Evolutionary conservation across 30 jellyfish, hydroid and myxozoan species (phyloP).

Genomic region (Morbakka virulenta): DNA sequence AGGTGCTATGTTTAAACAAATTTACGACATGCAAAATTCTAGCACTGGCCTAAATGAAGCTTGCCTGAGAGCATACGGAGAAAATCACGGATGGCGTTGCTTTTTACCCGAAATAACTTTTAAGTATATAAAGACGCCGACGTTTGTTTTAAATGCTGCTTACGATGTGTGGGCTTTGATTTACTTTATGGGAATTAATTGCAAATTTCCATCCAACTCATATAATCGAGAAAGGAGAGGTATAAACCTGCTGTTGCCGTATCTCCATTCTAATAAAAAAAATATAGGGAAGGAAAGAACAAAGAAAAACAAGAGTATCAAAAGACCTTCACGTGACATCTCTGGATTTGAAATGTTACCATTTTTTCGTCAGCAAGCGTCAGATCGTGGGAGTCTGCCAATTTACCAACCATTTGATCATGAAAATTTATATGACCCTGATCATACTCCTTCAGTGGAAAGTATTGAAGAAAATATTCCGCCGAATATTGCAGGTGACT

Average conservation of each 20-base stretch:
- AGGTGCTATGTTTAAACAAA: slow-evolving; percentile 71
- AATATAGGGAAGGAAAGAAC: too few species aligned
- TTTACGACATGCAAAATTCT: slow-evolving; percentile 93
- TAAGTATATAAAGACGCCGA: slow-evolving; percentile 86
- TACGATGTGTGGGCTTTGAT: slow-evolving; percentile 99
- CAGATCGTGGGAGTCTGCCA: not conserved
- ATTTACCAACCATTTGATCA: not conserved
- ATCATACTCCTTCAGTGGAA: too few species aligned
- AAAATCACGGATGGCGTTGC: slow-evolving; percentile 86
- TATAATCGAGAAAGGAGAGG: slow-evolving; percentile 1
- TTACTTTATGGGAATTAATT: slow-evolving; percentile 87
- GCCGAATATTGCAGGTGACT: too few species aligned
- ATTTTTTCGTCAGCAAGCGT: slow-evolving; percentile 49
- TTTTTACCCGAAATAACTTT: slow-evolving; percentile 86
- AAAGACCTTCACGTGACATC: slow-evolving; percentile 60
- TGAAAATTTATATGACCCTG: not conserved
- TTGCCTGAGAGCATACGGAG: slow-evolving; percentile 75
- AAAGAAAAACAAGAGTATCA: not conserved
- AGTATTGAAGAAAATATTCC: too few species aligned
- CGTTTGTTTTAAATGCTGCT: slow-evolving; percentile 87
- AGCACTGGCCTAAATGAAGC: slow-evolving; percentile 81
- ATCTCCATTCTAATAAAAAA: not conserved
- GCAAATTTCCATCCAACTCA: slow-evolving; percentile 83
- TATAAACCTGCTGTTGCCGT: not conserved
- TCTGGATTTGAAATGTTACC: slow-evolving; percentile 96